A percentile compares a stretch with the other conserved stretches of the same genome.
Evolutionary conservation across 1,140 invertebrate species (phyloP).

Genomic region (Diachasmimorpha longicaudata): DNA sequence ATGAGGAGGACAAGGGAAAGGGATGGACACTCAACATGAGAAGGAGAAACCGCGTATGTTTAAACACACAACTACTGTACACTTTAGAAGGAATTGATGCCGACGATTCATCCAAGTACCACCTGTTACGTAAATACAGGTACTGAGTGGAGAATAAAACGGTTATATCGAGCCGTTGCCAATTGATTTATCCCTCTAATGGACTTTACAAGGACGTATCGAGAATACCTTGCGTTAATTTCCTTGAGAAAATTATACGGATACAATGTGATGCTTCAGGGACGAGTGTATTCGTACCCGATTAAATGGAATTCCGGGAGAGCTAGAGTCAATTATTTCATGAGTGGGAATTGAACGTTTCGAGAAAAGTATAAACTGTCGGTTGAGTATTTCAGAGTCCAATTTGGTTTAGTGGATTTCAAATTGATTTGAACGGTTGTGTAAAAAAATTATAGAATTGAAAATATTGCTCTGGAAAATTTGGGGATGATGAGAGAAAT

Average conservation of each 20-base stretch:
- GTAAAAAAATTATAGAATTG: no score
- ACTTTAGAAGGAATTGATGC: not conserved
- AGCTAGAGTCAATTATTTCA: no score
- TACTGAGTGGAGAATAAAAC: conserved; percentile 16
- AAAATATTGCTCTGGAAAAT: no score
- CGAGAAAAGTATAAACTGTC: no score
- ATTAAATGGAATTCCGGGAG: no score
- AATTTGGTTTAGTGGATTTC: no score
- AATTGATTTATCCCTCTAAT: conserved; percentile 47
- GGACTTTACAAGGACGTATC: conserved; percentile 23
- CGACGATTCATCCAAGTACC: conserved; percentile 32
- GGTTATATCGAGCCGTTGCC: conserved; percentile 27
- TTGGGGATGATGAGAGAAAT: no score
- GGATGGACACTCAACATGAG: conserved; percentile 26
- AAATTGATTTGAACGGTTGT: no score
- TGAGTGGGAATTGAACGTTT: no score
- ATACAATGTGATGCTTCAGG: not conserved
- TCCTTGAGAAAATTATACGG: conserved; percentile 17
- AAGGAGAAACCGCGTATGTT: conserved; percentile 20
- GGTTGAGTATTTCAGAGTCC: no score
- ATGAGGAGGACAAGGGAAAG: not conserved
- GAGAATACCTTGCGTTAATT: conserved; percentile 5
- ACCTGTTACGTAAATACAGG: conserved; percentile 56
- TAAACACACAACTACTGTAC: conserved; percentile 1
- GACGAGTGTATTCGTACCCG: not conserved